Evolutionary conservation across 2,888 invertebrate genomes (phyloP), one percentile per base, ranked within the genome.

Genomic region (Phortica magna): DNA sequence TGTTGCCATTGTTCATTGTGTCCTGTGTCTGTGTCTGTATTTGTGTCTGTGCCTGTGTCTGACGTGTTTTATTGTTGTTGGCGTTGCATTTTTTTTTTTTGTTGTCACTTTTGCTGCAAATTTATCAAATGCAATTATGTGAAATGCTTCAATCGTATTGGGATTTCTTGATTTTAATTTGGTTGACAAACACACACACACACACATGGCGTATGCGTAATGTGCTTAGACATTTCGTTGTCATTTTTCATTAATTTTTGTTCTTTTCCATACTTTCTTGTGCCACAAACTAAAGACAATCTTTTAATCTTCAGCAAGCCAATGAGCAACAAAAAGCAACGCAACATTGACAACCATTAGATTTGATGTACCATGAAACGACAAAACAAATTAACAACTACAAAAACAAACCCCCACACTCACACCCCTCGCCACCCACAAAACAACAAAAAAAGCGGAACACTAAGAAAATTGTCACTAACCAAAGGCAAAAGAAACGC

Each of bases 161-260:
- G 48, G 83, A 81, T 84, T 83, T 84, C 84, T 79, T 67, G 77
- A 73, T 65, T 76, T 19, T 55, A 77, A 82, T 76, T 82, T 85
- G 84, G 81, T 85, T 81, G 82, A 74, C 70, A 48, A 3, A 48
- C 48, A 48, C 48, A 48, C 14, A 48, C 48, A 48, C 48, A 48
- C 48, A 48, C 48, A 48, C 48, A 48, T 48, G 48, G 14, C 48
- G 48, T 48, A 48, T 12, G 48, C 48, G 9, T 48, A 48, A 48
- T 48, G 14, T 7, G 48, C 7, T 48, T 48, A 48, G 48, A 14
- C 48, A 48, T 48, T 48, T 48, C 2, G 10, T n/a, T n/a, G n/a
- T n/a, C n/a, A n/a, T 31, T 31, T 31, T 31, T 31, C 31, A 31
- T 31, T 31, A 31, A 31, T 31, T 31, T 31, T 31, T 31, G 2